These are phyloP conservation scores for Smittia aterrima DNA, from an alignment of 2,888 invertebrate species.

Conservation along the genomic window DNA sequence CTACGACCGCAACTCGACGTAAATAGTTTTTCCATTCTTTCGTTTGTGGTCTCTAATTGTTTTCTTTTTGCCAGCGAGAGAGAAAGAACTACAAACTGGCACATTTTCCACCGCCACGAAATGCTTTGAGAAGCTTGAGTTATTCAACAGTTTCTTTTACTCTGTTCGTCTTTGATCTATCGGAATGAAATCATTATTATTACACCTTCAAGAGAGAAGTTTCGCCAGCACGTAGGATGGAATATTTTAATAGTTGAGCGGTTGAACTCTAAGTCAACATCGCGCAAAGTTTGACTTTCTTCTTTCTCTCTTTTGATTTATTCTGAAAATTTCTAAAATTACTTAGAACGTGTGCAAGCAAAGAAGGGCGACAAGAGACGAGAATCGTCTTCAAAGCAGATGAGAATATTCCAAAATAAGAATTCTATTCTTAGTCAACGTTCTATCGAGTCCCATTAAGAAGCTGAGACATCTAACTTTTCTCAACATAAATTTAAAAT, in stretches of 20 bases:
- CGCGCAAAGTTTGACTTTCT: not conserved
- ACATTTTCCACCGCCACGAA: not conserved
- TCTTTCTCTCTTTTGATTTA: not conserved
- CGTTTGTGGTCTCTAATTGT: not conserved
- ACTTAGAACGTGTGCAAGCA: not conserved
- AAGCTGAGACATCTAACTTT: not conserved
- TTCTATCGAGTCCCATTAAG: not conserved
- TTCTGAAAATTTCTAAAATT: not conserved
- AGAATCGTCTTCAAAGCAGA: not conserved
- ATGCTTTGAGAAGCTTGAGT: not conserved
- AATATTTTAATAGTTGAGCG: not conserved
- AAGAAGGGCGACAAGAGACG: not conserved
- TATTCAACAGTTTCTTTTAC: not conserved
- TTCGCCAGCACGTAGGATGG: not conserved
- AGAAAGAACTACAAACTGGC: not conserved
- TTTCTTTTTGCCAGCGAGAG: not conserved
- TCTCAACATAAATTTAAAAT: not conserved
- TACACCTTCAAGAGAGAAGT: not conserved
- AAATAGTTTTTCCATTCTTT: not conserved
- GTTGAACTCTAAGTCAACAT: not conserved
- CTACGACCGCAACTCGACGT: too few relatives aligned
- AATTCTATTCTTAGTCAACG: slow-evolving; percentile 33
- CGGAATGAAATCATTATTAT: not conserved
- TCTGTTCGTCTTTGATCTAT: not conserved
- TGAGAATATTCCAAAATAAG: slow-evolving; percentile 37